Conservation (phyloP, 1,140 invertebrate species). For the Akabosia matsudoensis region DNA sequence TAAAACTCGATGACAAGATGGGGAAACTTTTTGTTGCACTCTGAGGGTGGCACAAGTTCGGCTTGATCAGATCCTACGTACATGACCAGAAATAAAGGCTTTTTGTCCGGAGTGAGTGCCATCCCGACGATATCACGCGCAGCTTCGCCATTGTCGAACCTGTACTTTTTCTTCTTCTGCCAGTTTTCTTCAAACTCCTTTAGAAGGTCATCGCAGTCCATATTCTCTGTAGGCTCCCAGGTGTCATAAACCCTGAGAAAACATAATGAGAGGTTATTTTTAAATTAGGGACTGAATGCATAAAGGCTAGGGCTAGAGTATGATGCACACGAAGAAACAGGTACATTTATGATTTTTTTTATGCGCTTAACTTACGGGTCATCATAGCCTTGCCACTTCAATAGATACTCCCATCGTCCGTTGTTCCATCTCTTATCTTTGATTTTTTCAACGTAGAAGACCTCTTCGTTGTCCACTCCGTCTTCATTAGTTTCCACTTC, state of each 20-base stretch:
- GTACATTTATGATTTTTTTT: too few relatives aligned
- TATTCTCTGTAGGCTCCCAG: not conserved
- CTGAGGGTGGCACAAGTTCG: not conserved
- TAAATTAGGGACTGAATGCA: too few relatives aligned
- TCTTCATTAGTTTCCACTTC: not conserved
- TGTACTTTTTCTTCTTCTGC: not conserved
- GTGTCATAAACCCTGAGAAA: not conserved
- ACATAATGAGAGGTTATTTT: not conserved
- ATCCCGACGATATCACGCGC: not conserved
- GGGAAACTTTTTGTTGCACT: not conserved
- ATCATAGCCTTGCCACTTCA: constrained; percentile 5
- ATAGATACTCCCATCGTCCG: not conserved
- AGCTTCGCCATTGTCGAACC: not conserved
- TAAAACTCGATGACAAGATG: constrained; percentile 6
- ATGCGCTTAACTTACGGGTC: not conserved
- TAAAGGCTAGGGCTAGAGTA: too few relatives aligned
- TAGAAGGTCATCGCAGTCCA: constrained; percentile 4
- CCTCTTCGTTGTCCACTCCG: not conserved
- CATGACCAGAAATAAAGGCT: not conserved
- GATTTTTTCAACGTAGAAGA: constrained; percentile 11
- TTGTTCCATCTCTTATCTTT: not conserved
- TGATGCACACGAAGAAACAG: too few relatives aligned
- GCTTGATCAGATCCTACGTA: not conserved
- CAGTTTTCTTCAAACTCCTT: not conserved
- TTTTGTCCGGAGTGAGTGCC: not conserved